These are phyloP conservation scores for Agrochola litura DNA, from an alignment of 2,888 invertebrate genomes.

Conservation along the genomic window DNA sequence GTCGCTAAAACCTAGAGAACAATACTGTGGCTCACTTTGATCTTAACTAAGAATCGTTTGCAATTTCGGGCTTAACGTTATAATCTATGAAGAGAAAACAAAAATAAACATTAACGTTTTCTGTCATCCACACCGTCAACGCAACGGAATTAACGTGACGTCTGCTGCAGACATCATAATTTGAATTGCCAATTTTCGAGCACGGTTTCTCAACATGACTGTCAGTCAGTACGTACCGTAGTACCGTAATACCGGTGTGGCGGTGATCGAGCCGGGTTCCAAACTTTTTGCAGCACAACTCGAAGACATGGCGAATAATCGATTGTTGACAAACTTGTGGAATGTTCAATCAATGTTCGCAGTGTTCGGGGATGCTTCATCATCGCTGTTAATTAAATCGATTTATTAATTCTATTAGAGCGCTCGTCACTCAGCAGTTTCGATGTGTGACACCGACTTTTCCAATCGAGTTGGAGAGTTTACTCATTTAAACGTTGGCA, in stretches of 20 bases:
- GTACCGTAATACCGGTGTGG: not conserved
- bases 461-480: slow-evolving; percentile 62
- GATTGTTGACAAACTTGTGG: slow-evolving; percentile 67
- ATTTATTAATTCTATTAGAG: slow-evolving; percentile 69
- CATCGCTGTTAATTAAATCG: slow-evolving; percentile 71
- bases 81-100: slow-evolving; percentile 1
- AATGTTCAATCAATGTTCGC: slow-evolving; percentile 72
- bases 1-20: not conserved
- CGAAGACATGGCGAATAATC: slow-evolving; percentile 62
- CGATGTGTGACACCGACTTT: slow-evolving; percentile 65
- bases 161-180: slow-evolving; percentile 44
- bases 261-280: slow-evolving; percentile 39
- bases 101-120: slow-evolving; percentile 34
- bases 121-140: slow-evolving; percentile 25
- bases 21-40: not conserved
- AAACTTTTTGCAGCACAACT: slow-evolving; percentile 62
- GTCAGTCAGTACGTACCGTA: not conserved
- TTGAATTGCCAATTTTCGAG: slow-evolving; percentile 46
- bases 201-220: slow-evolving; percentile 4
- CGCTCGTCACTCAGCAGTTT: slow-evolving; percentile 54
- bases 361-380: slow-evolving; percentile 67
- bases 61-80: not conserved
- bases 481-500: slow-evolving; percentile 63
- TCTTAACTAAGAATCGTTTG: not conserved
- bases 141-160: slow-evolving; percentile 30